Evolutionary conservation across 2,797 vertebrate genomes (phyloP).

Genomic region (Orestias chungarensis): DNA sequence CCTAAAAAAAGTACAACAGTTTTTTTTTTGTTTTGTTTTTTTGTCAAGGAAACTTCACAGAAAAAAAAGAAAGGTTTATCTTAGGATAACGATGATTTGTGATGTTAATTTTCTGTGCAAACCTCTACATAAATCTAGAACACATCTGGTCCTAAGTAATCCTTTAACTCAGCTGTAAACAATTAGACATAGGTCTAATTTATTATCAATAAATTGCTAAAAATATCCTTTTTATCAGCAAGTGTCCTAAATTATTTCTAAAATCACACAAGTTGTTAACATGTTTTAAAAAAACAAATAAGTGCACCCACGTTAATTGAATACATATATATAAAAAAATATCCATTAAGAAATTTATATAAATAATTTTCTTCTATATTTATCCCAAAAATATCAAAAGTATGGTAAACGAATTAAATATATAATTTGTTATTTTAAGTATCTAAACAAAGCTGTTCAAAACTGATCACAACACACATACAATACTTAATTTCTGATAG

Average conservation of each 20-base stretch:
- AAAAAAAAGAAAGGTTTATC: neutral
- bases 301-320: neutral
- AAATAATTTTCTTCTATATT: too few species aligned
- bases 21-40: slow-evolving; percentile 22
- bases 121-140: too few species aligned
- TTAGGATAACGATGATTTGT: slow-evolving; percentile 12
- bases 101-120: neutral
- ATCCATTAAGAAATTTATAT: too few species aligned
- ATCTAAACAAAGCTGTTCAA: neutral
- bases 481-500: neutral
- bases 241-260: neutral
- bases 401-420: neutral
- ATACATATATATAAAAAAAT: too few species aligned
- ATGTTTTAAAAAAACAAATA: neutral
- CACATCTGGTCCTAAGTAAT: neutral
- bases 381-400: neutral
- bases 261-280: neutral
- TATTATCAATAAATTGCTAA: neutral
- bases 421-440: neutral
- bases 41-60: neutral
- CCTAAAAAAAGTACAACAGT: slow-evolving; percentile 20
- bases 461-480: neutral
- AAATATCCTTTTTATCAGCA: neutral
- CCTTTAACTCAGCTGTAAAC: neutral
- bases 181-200: neutral